Conservation (phyloP, 2,888 invertebrate genomes). For the Atethmia centrago region DNA sequence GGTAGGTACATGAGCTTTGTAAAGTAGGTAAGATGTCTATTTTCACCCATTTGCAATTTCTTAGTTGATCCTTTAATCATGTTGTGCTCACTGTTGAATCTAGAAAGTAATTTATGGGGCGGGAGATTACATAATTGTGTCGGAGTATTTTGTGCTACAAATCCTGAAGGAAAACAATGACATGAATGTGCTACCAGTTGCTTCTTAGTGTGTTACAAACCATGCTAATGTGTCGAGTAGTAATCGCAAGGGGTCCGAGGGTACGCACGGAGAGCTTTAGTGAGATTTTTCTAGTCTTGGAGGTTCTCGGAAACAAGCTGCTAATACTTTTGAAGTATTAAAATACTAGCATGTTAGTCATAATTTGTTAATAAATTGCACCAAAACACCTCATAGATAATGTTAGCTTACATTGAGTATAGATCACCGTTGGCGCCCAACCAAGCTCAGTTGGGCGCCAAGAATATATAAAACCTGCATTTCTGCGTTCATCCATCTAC, state of each 20-base stretch:
- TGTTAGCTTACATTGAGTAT: not conserved
- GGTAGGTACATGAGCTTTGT: not conserved
- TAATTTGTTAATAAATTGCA: not conserved
- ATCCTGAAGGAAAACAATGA: not conserved
- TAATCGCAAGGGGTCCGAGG: not conserved
- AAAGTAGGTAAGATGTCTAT: not conserved
- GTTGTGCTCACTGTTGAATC: not conserved
- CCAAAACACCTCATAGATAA: not conserved
- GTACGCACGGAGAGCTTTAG: not conserved
- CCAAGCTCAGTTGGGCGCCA: slow-evolving; percentile 3
- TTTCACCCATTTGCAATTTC: not conserved
- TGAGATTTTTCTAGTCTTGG: not conserved
- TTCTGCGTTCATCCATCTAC: not conserved
- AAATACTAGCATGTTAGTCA: not conserved
- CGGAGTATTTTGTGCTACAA: not conserved
- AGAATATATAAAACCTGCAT: not conserved
- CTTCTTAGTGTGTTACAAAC: not conserved
- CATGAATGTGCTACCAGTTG: slow-evolving; percentile 29
- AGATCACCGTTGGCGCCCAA: not conserved
- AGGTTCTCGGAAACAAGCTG: not conserved
- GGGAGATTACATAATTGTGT: not conserved
- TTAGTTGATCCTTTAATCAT: not conserved
- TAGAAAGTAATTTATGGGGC: no score
- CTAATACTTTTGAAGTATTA: not conserved
- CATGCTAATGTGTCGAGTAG: not conserved